phyloP scores from a whole-genome alignment of 2,797 vertebrate species.

The Anabas testudineus region DNA sequence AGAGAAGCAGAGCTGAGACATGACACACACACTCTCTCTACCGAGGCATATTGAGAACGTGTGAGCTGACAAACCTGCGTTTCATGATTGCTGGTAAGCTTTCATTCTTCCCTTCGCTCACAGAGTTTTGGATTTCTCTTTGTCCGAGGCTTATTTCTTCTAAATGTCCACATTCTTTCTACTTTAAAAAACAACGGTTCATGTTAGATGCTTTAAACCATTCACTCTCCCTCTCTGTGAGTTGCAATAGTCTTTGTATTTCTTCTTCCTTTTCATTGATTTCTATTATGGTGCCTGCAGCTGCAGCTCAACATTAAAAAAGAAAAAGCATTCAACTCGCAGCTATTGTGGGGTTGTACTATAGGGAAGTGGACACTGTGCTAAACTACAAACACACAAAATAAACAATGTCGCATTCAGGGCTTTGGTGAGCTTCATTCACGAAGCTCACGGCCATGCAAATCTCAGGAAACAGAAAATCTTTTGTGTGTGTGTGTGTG shows the following conservation, averaged over 20 bases:
- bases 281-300: conserved; percentile 69
- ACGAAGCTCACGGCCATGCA: neutral
- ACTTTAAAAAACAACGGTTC: conserved; percentile 49
- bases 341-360: conserved; percentile 66
- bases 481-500: conserved; percentile 4
- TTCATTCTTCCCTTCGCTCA: conserved; percentile 38
- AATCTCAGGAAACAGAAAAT: conserved; percentile 20
- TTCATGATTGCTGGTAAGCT: conserved; percentile 40
- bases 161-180: conserved; percentile 19
- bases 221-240: conserved; percentile 43
- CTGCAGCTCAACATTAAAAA: conserved; percentile 67
- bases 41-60: conserved; percentile 11
- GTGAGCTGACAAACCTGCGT: conserved; percentile 5
- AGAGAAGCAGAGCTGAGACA: conserved; percentile 46
- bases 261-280: conserved; percentile 60
- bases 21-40: conserved; percentile 35
- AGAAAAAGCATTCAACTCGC: conserved; percentile 36
- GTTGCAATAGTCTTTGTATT: conserved; percentile 53
- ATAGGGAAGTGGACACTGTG: conserved; percentile 51
- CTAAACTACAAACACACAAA: conserved; percentile 25
- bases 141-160: conserved; percentile 1
- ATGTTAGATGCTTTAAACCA: conserved; percentile 56
- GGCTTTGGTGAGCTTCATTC: neutral
- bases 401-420: neutral
- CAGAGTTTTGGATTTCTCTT: conserved; percentile 33